Evolutionary conservation across 1,140 invertebrate species (phyloP).

Genomic region (Anastatus disparis): DNA sequence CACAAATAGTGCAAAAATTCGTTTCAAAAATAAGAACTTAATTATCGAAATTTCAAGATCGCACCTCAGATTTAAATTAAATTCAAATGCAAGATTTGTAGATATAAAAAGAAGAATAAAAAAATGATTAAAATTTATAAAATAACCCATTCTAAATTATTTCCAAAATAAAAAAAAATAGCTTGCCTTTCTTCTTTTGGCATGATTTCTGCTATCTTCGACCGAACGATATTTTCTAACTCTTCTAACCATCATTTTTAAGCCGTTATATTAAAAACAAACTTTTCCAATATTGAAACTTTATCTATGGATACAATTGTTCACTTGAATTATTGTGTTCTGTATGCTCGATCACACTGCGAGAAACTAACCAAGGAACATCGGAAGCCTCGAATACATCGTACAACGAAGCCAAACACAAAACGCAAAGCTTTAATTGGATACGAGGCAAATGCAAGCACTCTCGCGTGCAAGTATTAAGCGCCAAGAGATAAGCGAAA

Average conservation of each 20-base stretch:
- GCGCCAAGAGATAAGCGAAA: neutral
- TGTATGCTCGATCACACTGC: neutral
- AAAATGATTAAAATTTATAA: too few relatives aligned
- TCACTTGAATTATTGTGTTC: too few relatives aligned
- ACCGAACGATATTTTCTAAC: slow-evolving; percentile 34
- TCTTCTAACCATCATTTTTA: slow-evolving; percentile 38
- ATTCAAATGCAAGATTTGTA: too few relatives aligned
- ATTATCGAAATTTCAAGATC: too few relatives aligned
- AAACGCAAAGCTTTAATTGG: slow-evolving; percentile 24
- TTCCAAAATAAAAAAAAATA: neutral
- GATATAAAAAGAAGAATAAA: too few relatives aligned
- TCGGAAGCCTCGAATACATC: too few relatives aligned
- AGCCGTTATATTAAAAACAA: neutral
- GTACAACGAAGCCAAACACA: slow-evolving; percentile 20
- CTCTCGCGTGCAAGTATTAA: neutral
- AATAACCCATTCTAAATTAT: too few relatives aligned
- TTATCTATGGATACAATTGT: too few relatives aligned
- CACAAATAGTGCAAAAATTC: too few relatives aligned
- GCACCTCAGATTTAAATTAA: too few relatives aligned
- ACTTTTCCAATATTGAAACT: too few relatives aligned
- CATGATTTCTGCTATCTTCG: slow-evolving; percentile 22
- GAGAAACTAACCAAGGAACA: neutral
- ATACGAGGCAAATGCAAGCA: neutral
- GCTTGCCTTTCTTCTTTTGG: slow-evolving; percentile 30
- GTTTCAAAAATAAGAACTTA: too few relatives aligned